Base-by-base conservation (phyloP, 2,113 vertebrate species). In the Eclectus roratus region DNA sequence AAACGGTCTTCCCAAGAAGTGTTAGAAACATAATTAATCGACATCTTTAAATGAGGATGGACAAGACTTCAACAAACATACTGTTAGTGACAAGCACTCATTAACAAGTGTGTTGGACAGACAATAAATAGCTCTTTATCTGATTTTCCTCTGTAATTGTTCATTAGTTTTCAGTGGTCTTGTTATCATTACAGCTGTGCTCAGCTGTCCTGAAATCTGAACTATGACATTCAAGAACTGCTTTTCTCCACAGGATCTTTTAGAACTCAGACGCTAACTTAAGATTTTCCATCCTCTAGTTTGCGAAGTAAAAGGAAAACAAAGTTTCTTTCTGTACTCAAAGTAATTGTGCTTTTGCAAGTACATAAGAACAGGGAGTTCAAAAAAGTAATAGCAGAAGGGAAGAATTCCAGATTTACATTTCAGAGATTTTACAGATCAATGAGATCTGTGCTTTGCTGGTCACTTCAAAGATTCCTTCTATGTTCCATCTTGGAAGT, bases 91-190 rank as follows among this genome's bases (percentile, higher is more conserved):
- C 43, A 80, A 71, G 35, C 18, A 44, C 37, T 82, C 64, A 61
- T 76, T 91, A 85, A 88, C 10, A 55, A 37, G 49, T 20, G 12
- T 64, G 46, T 43, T 39, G 24, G 66, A 83, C 27, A 80, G 53
- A 50, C 31, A 71, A 23, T 17, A 14, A 8, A 74, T 28, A n/a
- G 5, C 18, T 66, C 78, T 80, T 78, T 56, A 64, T 80, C 43
- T 83, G 82, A 58, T 66, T 68, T 76, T 71, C 24, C 27, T 73
- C 47, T 86, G 8, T 49, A 25, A 73, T 8, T 70, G 24, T 55
- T 92, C 47, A 80, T 96, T 91, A 60, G 91, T 88, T 95, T 88
- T 88, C 53, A 93, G 43, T 80, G 56, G 39, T 77, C 55, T 82
- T 96, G 88, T 93, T 80, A 94, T 66, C 68, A 87, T 65, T 95